Percentiles rank a stretch among this genome's conserved stretches.
These are phyloP conservation scores for Amazonetta brasiliensis DNA, from an alignment of 2,797 vertebrate genomes.

Conservation along the genomic window DNA sequence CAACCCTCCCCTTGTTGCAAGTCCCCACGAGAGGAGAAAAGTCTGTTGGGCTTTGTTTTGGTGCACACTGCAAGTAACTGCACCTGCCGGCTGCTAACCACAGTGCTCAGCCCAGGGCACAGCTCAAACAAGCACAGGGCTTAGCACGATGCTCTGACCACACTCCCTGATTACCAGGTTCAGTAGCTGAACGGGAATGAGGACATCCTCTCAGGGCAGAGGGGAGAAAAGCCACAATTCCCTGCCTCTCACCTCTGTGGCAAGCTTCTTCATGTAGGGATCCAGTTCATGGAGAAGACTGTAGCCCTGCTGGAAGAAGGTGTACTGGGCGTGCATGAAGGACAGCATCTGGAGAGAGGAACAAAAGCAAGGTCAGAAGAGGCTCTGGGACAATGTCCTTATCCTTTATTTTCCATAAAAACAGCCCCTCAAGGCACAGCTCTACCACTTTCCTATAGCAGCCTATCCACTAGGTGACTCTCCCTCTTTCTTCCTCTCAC, in stretches of 20 bases:
- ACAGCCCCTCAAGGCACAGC: neutral
- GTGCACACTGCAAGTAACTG: neutral
- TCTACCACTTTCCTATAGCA: neutral
- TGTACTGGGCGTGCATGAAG: conserved; percentile 97
- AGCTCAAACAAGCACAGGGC: neutral
- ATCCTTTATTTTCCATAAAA: neutral
- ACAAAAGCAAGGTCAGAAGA: neutral
- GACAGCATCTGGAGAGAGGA: conserved; percentile 89
- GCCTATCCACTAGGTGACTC: neutral
- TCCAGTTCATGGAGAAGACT: conserved; percentile 92
- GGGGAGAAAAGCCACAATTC: neutral
- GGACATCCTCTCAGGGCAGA: neutral
- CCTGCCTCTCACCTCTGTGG: conserved; percentile 86
- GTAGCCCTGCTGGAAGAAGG: conserved; percentile 96
- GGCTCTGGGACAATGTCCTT: neutral
- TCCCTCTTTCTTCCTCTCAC: neutral
- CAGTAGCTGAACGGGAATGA: neutral
- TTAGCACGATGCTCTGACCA: neutral
- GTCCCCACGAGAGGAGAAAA: neutral
- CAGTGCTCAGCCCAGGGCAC: neutral
- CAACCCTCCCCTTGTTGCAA: rapidly evolving
- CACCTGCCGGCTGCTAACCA: neutral
- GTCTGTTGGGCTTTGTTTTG: neutral
- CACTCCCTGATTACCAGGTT: neutral
- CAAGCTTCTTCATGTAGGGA: conserved; percentile 96